Percentiles rank a stretch among this genome's conserved stretches.
Conservation (phyloP, 2,113 vertebrate genomes). For the Mystacornis crossleyi region DNA sequence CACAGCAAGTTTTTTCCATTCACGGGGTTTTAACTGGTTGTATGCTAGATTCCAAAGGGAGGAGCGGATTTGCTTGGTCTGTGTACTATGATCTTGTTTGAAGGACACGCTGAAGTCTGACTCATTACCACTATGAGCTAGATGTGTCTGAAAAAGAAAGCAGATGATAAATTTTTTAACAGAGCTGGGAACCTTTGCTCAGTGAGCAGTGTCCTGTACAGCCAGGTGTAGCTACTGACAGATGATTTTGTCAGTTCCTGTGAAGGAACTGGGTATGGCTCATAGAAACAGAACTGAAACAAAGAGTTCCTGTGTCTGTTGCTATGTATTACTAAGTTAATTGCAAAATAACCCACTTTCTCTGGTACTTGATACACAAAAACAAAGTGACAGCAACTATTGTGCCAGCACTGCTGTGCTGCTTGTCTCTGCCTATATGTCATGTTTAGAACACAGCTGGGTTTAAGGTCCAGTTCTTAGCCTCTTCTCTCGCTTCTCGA, state of each 20-base stretch:
- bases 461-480: background rate
- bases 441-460: background rate
- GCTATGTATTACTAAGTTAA: background rate
- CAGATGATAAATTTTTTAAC: background rate
- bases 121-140: conserved; percentile 46
- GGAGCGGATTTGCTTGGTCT: conserved; percentile 79
- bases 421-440: background rate
- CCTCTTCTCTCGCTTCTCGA: background rate
- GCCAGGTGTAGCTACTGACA: background rate
- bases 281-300: background rate
- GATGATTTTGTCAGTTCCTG: background rate
- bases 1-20: conserved; percentile 86
- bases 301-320: background rate
- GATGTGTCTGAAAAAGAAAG: conserved; percentile 76
- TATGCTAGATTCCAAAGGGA: conserved; percentile 87
- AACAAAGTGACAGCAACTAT: background rate
- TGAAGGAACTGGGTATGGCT: background rate
- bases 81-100: conserved; percentile 86
- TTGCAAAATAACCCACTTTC: background rate
- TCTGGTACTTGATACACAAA: background rate
- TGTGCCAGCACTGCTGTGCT: background rate
- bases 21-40: conserved; percentile 76
- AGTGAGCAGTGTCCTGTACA: background rate
- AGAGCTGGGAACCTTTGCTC: background rate
- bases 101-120: conserved; percentile 79